Percentiles rank a stretch among this genome's conserved stretches.
phyloP scores from a whole-genome alignment of 1,140 invertebrate genomes.

The Dolichoris vasculosae region DNA sequence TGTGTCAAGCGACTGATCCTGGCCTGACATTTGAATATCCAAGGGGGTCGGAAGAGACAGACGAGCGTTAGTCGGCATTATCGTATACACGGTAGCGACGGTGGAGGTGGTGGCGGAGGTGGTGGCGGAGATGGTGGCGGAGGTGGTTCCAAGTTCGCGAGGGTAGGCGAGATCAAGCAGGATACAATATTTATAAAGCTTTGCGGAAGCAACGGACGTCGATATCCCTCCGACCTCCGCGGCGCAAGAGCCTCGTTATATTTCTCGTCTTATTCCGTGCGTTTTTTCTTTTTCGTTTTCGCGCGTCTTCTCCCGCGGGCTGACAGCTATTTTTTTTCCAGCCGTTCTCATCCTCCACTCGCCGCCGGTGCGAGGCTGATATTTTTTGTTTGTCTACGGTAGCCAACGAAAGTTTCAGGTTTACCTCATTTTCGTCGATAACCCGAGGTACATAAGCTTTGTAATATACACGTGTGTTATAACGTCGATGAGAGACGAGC shows the following conservation, averaged over 20 bases:
- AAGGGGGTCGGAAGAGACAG: conserved; percentile 41
- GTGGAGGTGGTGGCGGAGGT: not conserved
- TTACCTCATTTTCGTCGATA: conserved; percentile 41
- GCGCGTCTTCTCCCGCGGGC: not conserved
- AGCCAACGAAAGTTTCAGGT: not conserved
- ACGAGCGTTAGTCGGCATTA: conserved; percentile 54
- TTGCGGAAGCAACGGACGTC: conserved; percentile 49
- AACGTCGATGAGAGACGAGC: conserved; percentile 31
- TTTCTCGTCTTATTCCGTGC: not conserved
- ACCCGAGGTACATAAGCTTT: conserved; percentile 23
- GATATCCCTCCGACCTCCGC: conserved; percentile 47
- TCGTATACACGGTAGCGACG: conserved; percentile 8
- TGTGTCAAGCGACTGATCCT: conserved; percentile 73
- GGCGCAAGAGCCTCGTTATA: conserved; percentile 29
- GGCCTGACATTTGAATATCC: conserved; percentile 75
- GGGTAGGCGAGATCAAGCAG: conserved; percentile 46
- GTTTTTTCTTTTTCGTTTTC: not conserved
- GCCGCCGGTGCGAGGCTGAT: not conserved
- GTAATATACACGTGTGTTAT: conserved; percentile 37
- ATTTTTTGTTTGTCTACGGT: conserved; percentile 32
- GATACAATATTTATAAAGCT: conserved; percentile 60
- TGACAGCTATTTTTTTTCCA: conserved; percentile 7
- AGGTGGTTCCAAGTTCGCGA: not conserved
- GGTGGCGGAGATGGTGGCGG: not conserved
- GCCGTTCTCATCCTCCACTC: no score